Evolutionary conservation across 2,797 vertebrate species (phyloP).

Genomic region (Ceryle rudis): DNA sequence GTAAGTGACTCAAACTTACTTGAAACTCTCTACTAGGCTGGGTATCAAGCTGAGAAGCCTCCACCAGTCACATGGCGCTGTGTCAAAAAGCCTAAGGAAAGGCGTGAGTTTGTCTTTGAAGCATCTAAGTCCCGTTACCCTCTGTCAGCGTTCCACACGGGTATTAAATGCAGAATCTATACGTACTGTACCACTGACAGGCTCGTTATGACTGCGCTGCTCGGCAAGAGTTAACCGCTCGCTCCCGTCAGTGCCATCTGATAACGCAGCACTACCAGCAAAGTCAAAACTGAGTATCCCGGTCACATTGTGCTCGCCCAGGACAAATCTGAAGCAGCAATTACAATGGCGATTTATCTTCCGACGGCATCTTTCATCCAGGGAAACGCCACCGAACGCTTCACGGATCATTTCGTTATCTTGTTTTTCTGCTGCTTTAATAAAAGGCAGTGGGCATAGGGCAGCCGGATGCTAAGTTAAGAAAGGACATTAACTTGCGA

Average conservation of each 20-base stretch:
- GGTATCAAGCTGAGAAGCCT: background rate
- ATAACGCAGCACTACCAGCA: background rate
- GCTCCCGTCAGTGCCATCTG: background rate
- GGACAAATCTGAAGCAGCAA: background rate
- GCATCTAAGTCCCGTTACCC: background rate
- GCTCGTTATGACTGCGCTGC: background rate
- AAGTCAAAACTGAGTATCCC: background rate
- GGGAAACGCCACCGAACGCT: background rate
- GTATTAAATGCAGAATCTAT: background rate
- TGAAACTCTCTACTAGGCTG: background rate
- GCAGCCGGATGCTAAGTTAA: background rate
- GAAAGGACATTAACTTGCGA: background rate
- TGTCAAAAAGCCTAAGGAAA: background rate
- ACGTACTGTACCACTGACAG: accelerated
- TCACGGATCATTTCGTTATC: background rate
- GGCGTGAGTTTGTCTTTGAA: background rate
- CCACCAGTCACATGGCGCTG: accelerated
- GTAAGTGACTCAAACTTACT: constrained; percentile 3
- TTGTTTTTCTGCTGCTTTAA: background rate
- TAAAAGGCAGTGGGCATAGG: background rate
- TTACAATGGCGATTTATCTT: constrained; percentile 21
- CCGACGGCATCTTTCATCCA: background rate
- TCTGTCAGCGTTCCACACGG: background rate
- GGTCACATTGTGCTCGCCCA: background rate
- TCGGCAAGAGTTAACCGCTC: background rate